phyloP scores from a whole-genome alignment of 1,140 invertebrate species.

The Copidosoma floridanum region DNA sequence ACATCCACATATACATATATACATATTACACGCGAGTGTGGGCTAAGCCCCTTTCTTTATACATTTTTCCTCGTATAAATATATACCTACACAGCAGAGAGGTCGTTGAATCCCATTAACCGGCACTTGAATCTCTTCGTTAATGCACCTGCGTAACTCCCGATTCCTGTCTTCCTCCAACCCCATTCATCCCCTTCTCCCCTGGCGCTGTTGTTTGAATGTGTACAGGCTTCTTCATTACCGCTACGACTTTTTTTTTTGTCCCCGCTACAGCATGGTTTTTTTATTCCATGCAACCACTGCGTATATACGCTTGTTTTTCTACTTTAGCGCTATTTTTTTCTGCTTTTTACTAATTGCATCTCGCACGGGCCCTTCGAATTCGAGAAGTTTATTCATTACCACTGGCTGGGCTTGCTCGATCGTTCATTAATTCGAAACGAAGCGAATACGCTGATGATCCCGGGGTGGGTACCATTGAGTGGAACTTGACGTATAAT shows the following conservation, averaged over 20 bases:
- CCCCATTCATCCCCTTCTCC: neutral
- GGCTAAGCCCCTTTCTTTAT: constrained; percentile 13
- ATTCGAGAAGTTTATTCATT: too few relatives aligned
- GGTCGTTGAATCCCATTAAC: constrained; percentile 46
- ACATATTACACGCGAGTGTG: constrained; percentile 1
- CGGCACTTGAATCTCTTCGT: constrained; percentile 31
- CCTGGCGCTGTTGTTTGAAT: neutral
- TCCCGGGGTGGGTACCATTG: too few relatives aligned
- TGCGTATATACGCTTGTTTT: neutral
- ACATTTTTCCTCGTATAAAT: constrained; percentile 17
- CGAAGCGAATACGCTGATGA: too few relatives aligned
- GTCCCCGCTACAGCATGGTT: too few relatives aligned
- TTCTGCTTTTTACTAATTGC: too few relatives aligned
- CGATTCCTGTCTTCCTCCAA: constrained; percentile 6
- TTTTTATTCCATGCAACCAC: neutral
- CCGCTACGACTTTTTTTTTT: neutral
- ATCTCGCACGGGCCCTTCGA: too few relatives aligned
- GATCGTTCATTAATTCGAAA: too few relatives aligned
- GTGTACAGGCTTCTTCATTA: constrained; percentile 11
- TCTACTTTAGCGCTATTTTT: too few relatives aligned
- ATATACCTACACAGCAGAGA: too few relatives aligned
- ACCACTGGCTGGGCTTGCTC: too few relatives aligned
- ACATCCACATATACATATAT: neutral
- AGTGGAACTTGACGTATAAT: too few relatives aligned
- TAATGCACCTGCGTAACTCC: constrained; percentile 21